Percentiles rank a stretch among this genome's conserved stretches.
These are phyloP conservation scores for Sesia bembeciformis DNA, from an alignment of 2,888 invertebrate genomes.

Conservation along the genomic window DNA sequence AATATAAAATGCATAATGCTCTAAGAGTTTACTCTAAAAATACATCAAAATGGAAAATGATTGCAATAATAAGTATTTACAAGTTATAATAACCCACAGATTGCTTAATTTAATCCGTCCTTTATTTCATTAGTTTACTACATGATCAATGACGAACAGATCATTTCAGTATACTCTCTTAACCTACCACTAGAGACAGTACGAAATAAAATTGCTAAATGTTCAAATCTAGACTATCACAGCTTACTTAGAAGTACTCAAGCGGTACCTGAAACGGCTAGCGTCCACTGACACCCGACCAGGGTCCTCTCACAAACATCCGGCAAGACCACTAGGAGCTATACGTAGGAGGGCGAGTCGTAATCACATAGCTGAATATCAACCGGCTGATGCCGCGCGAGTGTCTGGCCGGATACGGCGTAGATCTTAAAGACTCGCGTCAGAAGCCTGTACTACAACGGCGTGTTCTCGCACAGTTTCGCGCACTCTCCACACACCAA, in stretches of 20 bases:
- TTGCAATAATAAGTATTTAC: constrained; percentile 62
- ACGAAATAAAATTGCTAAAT: constrained; percentile 30
- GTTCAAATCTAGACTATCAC: constrained; percentile 68
- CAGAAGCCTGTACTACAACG: constrained; percentile 64
- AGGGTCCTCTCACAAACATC: constrained; percentile 6
- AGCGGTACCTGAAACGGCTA: constrained; percentile 19
- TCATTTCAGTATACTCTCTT: constrained; percentile 36
- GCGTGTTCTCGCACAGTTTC: constrained; percentile 32
- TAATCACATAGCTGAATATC: constrained; percentile 16
- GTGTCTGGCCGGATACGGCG: constrained; percentile 42
- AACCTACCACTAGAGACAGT: constrained; percentile 52
- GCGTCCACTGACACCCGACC: constrained; percentile 2
- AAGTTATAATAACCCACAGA: constrained; percentile 49
- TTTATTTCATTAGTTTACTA: constrained; percentile 27
- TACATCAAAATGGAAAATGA: constrained; percentile 68
- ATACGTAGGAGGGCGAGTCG: constrained; percentile 25
- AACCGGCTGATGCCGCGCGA: constrained; percentile 14
- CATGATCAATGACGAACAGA: constrained; percentile 27
- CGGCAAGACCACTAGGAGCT: constrained; percentile 22
- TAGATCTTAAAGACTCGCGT: constrained; percentile 68
- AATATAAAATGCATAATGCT: constrained; percentile 62
- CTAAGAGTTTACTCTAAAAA: constrained; percentile 60
- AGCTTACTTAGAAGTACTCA: constrained; percentile 54
- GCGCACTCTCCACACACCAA: constrained; percentile 38
- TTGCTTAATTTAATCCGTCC: constrained; percentile 42